phyloP scores from a whole-genome alignment of 2,888 invertebrate species.

The Esperia sulphurella region DNA sequence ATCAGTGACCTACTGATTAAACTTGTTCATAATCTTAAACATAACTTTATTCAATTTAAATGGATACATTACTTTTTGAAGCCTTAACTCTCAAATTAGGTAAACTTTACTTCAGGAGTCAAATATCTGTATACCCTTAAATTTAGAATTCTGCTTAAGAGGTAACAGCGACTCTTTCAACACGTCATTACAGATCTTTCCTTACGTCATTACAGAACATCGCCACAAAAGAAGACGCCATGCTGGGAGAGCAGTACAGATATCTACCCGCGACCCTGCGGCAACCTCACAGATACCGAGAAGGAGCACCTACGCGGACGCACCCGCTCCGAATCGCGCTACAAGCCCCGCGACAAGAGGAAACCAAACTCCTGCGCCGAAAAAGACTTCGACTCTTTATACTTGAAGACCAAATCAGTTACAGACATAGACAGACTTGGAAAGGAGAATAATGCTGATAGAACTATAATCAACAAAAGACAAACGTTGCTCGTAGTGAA shows the following conservation, averaged over 20 bases:
- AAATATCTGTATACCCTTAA: too few species aligned
- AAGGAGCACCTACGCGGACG: constrained; percentile 82
- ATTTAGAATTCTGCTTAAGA: too few species aligned
- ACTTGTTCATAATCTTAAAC: too few species aligned
- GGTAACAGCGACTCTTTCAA: too few species aligned
- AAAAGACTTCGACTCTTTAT: constrained; percentile 85
- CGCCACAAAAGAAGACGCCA: constrained; percentile 79
- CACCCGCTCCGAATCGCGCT: constrained; percentile 84
- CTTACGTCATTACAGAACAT: constrained; percentile 57
- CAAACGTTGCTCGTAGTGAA: constrained; percentile 86
- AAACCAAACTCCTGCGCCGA: constrained; percentile 80
- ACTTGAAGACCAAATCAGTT: constrained; percentile 77
- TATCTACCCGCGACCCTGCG: constrained; percentile 88
- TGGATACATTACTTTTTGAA: too few species aligned
- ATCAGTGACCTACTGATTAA: too few species aligned
- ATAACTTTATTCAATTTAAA: too few species aligned
- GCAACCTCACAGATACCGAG: constrained; percentile 90
- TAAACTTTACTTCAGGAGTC: too few species aligned
- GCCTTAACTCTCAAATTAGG: too few species aligned
- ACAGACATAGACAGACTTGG: constrained; percentile 50
- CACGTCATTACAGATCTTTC: too few species aligned
- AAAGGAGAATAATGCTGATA: constrained; percentile 29
- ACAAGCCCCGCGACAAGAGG: constrained; percentile 44
- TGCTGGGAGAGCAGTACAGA: constrained; percentile 92
- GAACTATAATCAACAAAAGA: constrained; percentile 58